phyloP scores from a whole-genome alignment of 2,113 vertebrate genomes.

The Laticauda laticaudata region DNA sequence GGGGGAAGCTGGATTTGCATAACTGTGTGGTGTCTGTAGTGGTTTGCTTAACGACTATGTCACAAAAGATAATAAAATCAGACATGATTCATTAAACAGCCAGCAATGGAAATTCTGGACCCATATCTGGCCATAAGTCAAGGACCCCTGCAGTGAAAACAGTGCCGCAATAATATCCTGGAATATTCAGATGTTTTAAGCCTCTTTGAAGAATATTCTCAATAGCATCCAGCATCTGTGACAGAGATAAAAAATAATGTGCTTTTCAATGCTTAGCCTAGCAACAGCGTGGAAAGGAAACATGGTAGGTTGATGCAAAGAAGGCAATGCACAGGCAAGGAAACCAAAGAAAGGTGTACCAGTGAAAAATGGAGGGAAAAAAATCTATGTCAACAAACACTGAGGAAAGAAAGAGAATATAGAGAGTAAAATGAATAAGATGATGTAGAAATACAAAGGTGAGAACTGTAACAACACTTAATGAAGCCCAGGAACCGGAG shows the following conservation, averaged over 20 bases:
- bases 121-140: neutral
- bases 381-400: neutral
- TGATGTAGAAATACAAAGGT: neutral
- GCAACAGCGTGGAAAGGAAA: neutral
- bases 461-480: neutral
- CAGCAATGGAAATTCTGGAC: neutral
- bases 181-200: neutral
- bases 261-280: neutral
- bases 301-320: neutral
- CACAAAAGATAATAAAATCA: neutral
- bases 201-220: neutral
- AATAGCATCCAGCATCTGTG: neutral
- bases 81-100: neutral
- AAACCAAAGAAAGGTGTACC: neutral
- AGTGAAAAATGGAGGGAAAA: neutral
- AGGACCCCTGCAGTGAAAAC: neutral
- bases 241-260: neutral
- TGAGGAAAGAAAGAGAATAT: neutral
- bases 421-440: neutral
- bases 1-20: neutral
- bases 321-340: neutral
- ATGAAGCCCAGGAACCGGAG: rapidly evolving
- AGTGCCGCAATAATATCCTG: neutral
- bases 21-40: neutral
- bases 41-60: neutral